Evolutionary conservation across 1,140 invertebrate species (phyloP).

Genomic region (Formica selysi): DNA sequence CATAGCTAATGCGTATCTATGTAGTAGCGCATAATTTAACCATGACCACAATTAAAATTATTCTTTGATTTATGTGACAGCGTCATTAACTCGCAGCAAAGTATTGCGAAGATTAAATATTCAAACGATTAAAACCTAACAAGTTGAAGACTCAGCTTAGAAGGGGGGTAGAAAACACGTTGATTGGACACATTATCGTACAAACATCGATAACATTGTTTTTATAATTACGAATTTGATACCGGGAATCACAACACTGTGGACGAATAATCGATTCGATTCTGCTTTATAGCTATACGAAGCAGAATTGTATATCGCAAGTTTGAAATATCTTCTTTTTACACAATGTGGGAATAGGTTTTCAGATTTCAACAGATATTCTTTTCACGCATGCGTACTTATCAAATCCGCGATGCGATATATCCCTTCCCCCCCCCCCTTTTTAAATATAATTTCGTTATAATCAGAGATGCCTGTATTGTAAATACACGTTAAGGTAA

Average conservation of each 20-base stretch:
- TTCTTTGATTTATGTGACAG: slow-evolving; percentile 20
- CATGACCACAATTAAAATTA: slow-evolving; percentile 72
- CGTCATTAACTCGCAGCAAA: slow-evolving; percentile 21
- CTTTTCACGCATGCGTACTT: slow-evolving; percentile 33
- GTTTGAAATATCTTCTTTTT: slow-evolving; percentile 36
- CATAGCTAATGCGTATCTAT: slow-evolving; percentile 21
- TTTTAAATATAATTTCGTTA: slow-evolving; percentile 42
- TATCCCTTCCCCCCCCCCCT: background rate
- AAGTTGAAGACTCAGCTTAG: slow-evolving; percentile 28
- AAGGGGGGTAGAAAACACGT: slow-evolving; percentile 39
- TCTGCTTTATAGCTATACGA: slow-evolving; percentile 13
- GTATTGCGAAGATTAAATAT: slow-evolving; percentile 24
- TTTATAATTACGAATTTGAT: slow-evolving; percentile 37
- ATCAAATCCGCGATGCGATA: slow-evolving; percentile 23
- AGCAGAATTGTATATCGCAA: background rate
- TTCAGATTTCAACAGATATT: slow-evolving; percentile 10
- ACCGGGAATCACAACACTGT: slow-evolving; percentile 70
- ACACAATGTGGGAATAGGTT: background rate
- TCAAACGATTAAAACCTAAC: slow-evolving; percentile 36
- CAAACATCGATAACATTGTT: slow-evolving; percentile 30
- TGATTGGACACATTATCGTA: slow-evolving; percentile 12
- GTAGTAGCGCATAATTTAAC: slow-evolving; percentile 62
- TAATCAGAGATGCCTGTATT: slow-evolving; percentile 41
- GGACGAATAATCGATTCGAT: slow-evolving; percentile 24
- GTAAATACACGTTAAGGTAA: slow-evolving; percentile 41